Evolutionary conservation across 2,113 vertebrate genomes (phyloP), one percentile per base, ranked within the genome.

Genomic region (Probosciger aterrimus): DNA sequence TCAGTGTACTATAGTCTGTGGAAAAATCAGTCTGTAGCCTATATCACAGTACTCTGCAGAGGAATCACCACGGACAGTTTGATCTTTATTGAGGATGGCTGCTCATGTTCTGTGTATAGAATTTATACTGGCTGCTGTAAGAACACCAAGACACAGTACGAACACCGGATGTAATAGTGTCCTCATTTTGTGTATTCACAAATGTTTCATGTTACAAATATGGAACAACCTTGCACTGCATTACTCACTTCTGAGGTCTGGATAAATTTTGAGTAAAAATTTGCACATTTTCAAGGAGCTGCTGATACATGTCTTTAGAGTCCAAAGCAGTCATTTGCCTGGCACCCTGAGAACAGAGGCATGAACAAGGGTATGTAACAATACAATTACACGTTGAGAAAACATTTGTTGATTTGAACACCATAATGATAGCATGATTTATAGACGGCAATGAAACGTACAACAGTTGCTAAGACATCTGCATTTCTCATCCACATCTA

Each of bases 91-190:
- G 81, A 79, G 65, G 73, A 92, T 63, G 71, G 46, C 68, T 94
- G 69, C 85, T 93, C 85, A 88, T 64, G 33, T 81, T 94, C 70
- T 39, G n/a, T 59, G 68, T 88, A 76, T 52, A 91, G 87, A 97
- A 97, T 95, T 95, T 91, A 94, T 97, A 95, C 41, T 94, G 82
- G 73, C 68, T 97, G 97, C 83, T 91, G 35, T 94, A 96, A 96
- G 87, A 97, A 80, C 69, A 97, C 90, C 73, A 96, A 85, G 75
- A 74, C 67, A 77, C 37, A 82, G 41, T 88, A 88, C 4, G 20
- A 96, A 92, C 62, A 68, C 28, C 53, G 55, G 67, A 83, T 94
- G 55, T 84, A 96, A 96, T 97, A 94, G 97, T 27, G 20, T 92
- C 24, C 35, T 60, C 78, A 82, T 93, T 97, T 60, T 78, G 70